Base-by-base conservation (phyloP, 2,888 invertebrate genomes). In the Teinopalpus imperialis region DNA sequence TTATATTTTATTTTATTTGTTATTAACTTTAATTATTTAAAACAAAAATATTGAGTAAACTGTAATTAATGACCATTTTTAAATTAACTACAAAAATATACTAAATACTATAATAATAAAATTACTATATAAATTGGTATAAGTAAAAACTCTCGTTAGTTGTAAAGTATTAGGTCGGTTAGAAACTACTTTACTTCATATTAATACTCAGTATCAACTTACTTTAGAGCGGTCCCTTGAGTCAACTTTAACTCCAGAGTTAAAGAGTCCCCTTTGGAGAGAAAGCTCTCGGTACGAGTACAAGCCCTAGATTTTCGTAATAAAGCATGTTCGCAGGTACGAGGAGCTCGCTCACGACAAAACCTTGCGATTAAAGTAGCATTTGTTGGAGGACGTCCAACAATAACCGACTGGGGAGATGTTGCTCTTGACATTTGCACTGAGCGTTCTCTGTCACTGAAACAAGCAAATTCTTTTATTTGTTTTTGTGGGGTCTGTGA, bases 151-250 rank as follows among this genome's bases (percentile, higher is more conserved):
- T n/a, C n/a, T n/a, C n/a, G n/a, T n/a, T n/a, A n/a, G n/a, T n/a
- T n/a, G n/a, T n/a, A n/a, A n/a, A n/a, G n/a, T n/a, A n/a, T n/a
- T n/a, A n/a, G n/a, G n/a, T n/a, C n/a, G n/a, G n/a, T n/a, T n/a
- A n/a, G n/a, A n/a, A n/a, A n/a, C n/a, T n/a, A n/a, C n/a, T n/a
- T n/a, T n/a, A n/a, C n/a, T n/a, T n/a, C n/a, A n/a, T n/a, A n/a
- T n/a, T n/a, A n/a, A n/a, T n/a, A n/a, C n/a, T n/a, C n/a, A n/a
- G 16, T 31, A 37, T 16, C 37, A 39, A 66, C 90, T 90, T 79
- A 94, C 95, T 95, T 94, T 47, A 97, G 90, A 26, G 95, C 95
- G 0, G 97, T 96, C 26, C 95, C 95, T 75, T 97, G 95, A 7
- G 93, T 92, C 63, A 95, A 89, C 63, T 93, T 92, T 59, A 96